A percentile compares a stretch with the other conserved stretches of the same genome.
Conservation (phyloP, 1,140 invertebrate genomes). For the Paracyclopina nana region DNA sequence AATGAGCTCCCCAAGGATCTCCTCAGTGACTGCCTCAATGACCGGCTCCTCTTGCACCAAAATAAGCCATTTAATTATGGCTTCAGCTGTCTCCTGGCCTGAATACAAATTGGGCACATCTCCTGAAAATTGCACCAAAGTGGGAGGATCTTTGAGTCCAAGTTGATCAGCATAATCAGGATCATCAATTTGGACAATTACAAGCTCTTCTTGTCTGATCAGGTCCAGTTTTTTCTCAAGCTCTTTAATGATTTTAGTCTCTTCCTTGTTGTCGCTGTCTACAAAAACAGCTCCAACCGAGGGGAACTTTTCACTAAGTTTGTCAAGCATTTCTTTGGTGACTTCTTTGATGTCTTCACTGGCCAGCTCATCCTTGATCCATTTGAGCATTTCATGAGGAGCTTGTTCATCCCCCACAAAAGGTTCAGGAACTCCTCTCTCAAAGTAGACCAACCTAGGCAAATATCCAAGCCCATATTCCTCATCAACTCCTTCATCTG, state of each 20-base stretch:
- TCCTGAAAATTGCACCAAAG: slow-evolving; percentile 67
- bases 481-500: slow-evolving; percentile 40
- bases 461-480: slow-evolving; percentile 67
- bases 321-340: slow-evolving; percentile 78
- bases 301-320: slow-evolving; percentile 56
- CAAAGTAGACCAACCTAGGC: slow-evolving; percentile 74
- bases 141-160: slow-evolving; percentile 67
- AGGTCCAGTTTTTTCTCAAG: slow-evolving; percentile 87
- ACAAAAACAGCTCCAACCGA: slow-evolving; percentile 49
- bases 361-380: slow-evolving; percentile 60
- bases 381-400: slow-evolving; percentile 72
- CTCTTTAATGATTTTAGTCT: slow-evolving; percentile 65
- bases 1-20: slow-evolving; percentile 69
- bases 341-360: slow-evolving; percentile 87
- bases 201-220: slow-evolving; percentile 65
- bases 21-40: slow-evolving; percentile 82
- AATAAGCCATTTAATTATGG: slow-evolving; percentile 71
- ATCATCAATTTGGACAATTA: slow-evolving; percentile 80
- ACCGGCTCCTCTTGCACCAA: slow-evolving; percentile 73
- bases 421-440: slow-evolving; percentile 53
- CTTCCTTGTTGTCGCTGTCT: slow-evolving; percentile 79
- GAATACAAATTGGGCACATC: slow-evolving; percentile 51
- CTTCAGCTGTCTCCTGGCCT: slow-evolving; percentile 73
- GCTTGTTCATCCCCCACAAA: slow-evolving; percentile 64
- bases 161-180: slow-evolving; percentile 69